These are phyloP conservation scores for Amiota communis DNA, from an alignment of 2,888 invertebrate species.

Conservation along the genomic window DNA sequence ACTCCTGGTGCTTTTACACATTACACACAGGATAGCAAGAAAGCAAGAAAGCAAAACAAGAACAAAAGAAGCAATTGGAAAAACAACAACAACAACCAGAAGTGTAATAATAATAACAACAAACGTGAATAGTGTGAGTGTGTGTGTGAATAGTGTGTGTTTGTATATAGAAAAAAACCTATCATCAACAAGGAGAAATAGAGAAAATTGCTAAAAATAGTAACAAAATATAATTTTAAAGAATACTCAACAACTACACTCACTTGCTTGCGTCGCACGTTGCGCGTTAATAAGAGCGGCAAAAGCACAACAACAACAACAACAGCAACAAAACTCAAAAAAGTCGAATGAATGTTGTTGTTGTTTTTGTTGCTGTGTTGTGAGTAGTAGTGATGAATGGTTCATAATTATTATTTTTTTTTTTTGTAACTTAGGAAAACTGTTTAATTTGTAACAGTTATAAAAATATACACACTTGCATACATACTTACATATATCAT, in stretches of 20 bases:
- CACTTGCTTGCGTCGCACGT: too few species aligned
- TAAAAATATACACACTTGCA: background rate
- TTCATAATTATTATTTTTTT: background rate
- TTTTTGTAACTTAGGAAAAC: background rate
- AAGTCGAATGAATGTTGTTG: too few species aligned
- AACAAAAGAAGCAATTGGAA: conserved; percentile 9
- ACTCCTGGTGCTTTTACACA: too few species aligned
- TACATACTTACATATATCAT: background rate
- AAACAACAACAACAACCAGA: background rate
- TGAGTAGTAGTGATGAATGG: too few species aligned
- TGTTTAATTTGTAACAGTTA: background rate
- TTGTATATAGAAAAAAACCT: background rate
- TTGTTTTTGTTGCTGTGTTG: too few species aligned
- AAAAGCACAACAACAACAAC: conserved; percentile 25
- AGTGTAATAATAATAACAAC: conserved; percentile 1
- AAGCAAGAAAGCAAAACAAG: background rate
- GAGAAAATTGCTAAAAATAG: conserved; percentile 62
- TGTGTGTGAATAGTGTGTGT: too few species aligned
- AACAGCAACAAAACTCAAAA: conserved; percentile 31
- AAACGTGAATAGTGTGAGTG: background rate
- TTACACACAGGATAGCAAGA: conserved; percentile 13
- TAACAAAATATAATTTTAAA: conserved; percentile 42
- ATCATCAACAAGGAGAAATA: conserved; percentile 34
- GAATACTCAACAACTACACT: conserved; percentile 23
- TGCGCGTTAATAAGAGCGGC: conserved; percentile 4